Evolutionary conservation across 2,113 vertebrate genomes (phyloP), one percentile per base, ranked within the genome.

Genomic region (Stomatorhinus ivindoensis): DNA sequence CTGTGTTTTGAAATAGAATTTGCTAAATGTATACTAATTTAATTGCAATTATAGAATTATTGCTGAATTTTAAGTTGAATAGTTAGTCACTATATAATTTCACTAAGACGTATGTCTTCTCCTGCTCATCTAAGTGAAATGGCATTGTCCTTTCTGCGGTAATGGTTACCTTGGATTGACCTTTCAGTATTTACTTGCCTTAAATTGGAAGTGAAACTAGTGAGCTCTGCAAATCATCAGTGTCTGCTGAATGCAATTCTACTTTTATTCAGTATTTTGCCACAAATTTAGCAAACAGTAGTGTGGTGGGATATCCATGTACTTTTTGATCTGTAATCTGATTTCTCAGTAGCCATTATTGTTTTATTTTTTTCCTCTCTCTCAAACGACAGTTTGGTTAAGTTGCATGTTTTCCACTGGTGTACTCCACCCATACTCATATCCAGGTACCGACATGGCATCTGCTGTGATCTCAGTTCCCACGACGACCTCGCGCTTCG

Each of bases 401-500:
- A 61, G 31, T 65, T 35, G 39, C 39, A 35, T 61, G 61, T 61
- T 39, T 46, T 83, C 76, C 31, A n/a, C 35, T 31, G 89, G 17
- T 86, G 53, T 86, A 31, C 19, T 48, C 11, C 86, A 19, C 51
- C 11, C 19, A 53, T 15, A 39, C 21, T 46, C n/a, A 24, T 39
- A 91, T 61, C 27, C 90, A 91, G 92, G 53, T 88, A 31, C 42
- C 69, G 4, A 7, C 51, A 98, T 98, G 97, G 95, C 97, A 88
- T 98, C 98, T 24, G 91, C 96, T 31, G 93, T 97, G 92, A 96
- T 97, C 94, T 96, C 96, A 13, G 97, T 99, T 89, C 97, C 96
- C 69, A 98, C 97, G 39, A 99, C 97, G 21, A 97, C 97, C 35
- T 98, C 97, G 87, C 97, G 97, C 69, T 99, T 99, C 91, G 98